Evolutionary conservation across 2,113 vertebrate species (phyloP).

Genomic region (Blennius ocellaris): DNA sequence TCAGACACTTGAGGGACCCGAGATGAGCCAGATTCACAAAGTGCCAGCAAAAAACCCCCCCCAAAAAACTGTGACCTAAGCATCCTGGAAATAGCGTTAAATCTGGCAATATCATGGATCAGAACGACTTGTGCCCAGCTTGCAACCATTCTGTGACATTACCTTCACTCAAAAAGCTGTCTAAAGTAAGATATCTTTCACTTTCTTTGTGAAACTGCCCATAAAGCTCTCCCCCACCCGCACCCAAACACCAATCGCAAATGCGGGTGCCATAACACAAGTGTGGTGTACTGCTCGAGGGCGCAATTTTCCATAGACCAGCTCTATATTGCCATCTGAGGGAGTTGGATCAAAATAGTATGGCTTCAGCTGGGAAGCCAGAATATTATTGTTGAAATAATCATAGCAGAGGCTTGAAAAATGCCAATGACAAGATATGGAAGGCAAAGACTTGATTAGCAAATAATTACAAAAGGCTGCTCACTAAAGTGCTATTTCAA

Average conservation of each 20-base stretch:
- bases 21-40: slow-evolving; percentile 54
- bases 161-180: slow-evolving; percentile 47
- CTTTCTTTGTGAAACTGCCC: slow-evolving; percentile 58
- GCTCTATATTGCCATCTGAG: slow-evolving; percentile 63
- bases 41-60: slow-evolving; percentile 56
- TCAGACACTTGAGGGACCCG: slow-evolving; percentile 22
- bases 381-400: slow-evolving; percentile 61
- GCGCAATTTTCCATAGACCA: slow-evolving; percentile 73
- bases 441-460: slow-evolving; percentile 61
- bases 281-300: slow-evolving; percentile 71
- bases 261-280: slow-evolving; percentile 58
- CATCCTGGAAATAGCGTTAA: slow-evolving; percentile 59
- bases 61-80: slow-evolving; percentile 42
- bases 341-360: slow-evolving; percentile 54
- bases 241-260: slow-evolving; percentile 57
- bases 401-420: slow-evolving; percentile 51
- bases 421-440: slow-evolving; percentile 52
- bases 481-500: slow-evolving; percentile 31
- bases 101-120: slow-evolving; percentile 74
- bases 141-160: slow-evolving; percentile 62
- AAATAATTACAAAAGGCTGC: slow-evolving; percentile 35
- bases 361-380: slow-evolving; percentile 43
- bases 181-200: slow-evolving; percentile 60
- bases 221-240: slow-evolving; percentile 45
- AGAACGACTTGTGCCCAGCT: slow-evolving; percentile 60